phyloP scores from a whole-genome alignment of 1,140 invertebrate genomes.

The Sesamia nonagrioides region DNA sequence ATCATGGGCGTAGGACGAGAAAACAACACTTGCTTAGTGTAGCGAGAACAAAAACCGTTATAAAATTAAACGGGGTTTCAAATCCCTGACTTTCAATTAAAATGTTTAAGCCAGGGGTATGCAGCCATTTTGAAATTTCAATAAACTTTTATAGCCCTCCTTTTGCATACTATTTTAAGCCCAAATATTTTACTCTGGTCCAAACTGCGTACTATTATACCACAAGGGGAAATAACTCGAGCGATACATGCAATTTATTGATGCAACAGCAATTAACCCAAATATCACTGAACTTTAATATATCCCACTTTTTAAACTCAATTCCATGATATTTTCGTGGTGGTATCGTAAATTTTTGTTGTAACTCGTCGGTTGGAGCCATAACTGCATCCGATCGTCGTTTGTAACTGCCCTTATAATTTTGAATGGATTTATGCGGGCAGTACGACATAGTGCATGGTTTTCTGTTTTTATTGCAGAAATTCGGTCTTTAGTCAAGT shows the following conservation, averaged over 20 bases:
- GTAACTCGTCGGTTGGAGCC: conserved; percentile 38
- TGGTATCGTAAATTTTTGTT: conserved; percentile 46
- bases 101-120: background rate
- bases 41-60: background rate
- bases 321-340: conserved; percentile 28
- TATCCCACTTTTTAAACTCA: conserved; percentile 22
- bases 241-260: conserved; percentile 27
- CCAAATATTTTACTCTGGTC: background rate
- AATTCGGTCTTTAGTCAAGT: background rate
- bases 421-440: conserved; percentile 52
- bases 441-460: background rate
- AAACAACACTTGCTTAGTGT: background rate
- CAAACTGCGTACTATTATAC: conserved; percentile 15
- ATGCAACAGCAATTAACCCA: conserved; percentile 28
- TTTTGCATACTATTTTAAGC: background rate
- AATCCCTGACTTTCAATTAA: background rate
- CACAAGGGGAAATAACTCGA: conserved; percentile 11
- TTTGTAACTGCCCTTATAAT: conserved; percentile 53
- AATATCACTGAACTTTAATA: conserved; percentile 18
- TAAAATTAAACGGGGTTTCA: background rate
- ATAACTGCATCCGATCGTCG: conserved; percentile 57
- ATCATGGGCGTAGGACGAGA: background rate
- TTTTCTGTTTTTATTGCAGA: background rate
- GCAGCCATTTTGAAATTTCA: background rate
- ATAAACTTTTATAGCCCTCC: background rate